Conservation (phyloP, 2,113 vertebrate species). For the Equus quagga region DNA sequence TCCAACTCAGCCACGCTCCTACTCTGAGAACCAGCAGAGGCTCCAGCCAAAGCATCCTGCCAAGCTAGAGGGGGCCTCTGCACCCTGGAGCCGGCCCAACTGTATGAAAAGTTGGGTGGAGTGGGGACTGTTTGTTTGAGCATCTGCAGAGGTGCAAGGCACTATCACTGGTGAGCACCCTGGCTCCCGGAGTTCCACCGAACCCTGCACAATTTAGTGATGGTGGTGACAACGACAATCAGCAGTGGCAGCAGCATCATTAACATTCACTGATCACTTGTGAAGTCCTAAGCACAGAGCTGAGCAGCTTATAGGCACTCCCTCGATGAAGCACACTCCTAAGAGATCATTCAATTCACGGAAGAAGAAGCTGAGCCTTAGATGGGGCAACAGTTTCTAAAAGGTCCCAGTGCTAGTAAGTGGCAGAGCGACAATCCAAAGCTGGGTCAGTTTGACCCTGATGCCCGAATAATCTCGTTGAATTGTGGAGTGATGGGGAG, state of each 20-base stretch:
- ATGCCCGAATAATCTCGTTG: not conserved
- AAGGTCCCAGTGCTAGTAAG: not conserved
- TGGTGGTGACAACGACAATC: not conserved
- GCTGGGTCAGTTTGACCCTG: not conserved
- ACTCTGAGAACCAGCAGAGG: constrained; percentile 74
- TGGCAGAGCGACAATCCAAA: not conserved
- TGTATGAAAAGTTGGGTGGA: constrained; percentile 38
- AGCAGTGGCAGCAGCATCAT: not conserved
- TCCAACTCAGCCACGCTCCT: constrained; percentile 74
- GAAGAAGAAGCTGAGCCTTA: not conserved
- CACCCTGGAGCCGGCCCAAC: constrained; percentile 59
- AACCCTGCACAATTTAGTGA: not conserved
- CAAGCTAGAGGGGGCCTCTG: constrained; percentile 73
- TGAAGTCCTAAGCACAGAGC: no score
- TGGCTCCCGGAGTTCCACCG: not conserved
- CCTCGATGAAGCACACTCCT: not conserved
- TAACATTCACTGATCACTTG: not conserved
- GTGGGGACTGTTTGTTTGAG: constrained; percentile 43
- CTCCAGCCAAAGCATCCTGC: constrained; percentile 61
- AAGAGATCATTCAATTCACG: not conserved
- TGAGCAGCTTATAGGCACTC: not conserved
- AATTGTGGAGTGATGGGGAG: not conserved
- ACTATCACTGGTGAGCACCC: not conserved
- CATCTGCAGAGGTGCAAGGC: not conserved
- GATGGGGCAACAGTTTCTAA: not conserved